phyloP scores from a whole-genome alignment of 2,797 vertebrate genomes.

The Agapornis canus region DNA sequence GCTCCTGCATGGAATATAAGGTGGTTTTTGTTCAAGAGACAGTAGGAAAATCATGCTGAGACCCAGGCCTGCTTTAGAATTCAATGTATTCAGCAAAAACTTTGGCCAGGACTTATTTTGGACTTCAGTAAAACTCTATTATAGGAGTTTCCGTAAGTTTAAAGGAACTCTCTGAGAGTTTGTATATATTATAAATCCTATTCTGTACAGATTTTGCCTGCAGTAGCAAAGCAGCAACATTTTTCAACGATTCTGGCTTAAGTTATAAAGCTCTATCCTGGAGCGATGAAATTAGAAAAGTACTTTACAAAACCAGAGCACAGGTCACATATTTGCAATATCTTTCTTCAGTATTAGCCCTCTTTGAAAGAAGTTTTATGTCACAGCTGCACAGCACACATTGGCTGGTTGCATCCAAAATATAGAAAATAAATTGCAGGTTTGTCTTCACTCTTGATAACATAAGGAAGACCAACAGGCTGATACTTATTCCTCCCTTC shows the following conservation, averaged over 20 bases:
- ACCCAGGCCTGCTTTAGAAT: conserved; percentile 58
- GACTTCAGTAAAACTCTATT: conserved; percentile 62
- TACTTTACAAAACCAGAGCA: conserved; percentile 36
- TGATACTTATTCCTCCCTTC: neutral
- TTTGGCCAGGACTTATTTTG: conserved; percentile 55
- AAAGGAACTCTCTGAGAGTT: conserved; percentile 66
- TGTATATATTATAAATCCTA: conserved; percentile 65
- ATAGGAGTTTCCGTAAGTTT: conserved; percentile 65
- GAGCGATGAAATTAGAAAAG: conserved; percentile 50
- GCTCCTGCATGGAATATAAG: conserved; percentile 63
- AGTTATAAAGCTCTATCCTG: conserved; percentile 43
- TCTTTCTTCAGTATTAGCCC: neutral
- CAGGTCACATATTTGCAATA: conserved; percentile 7
- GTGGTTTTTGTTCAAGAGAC: conserved; percentile 61
- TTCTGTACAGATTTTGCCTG: conserved; percentile 60
- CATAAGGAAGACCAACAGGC: neutral
- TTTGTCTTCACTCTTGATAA: conserved; percentile 28
- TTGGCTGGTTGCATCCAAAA: conserved; percentile 13
- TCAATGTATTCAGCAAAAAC: conserved; percentile 67
- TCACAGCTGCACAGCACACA: conserved; percentile 54
- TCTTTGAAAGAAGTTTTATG: conserved; percentile 48
- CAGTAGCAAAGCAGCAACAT: conserved; percentile 54
- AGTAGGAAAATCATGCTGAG: conserved; percentile 61
- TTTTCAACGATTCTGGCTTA: conserved; percentile 51
- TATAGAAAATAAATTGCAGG: conserved; percentile 17